Evolutionary conservation across 1,140 invertebrate genomes (phyloP), one percentile per base, ranked within the genome.

Genomic region (Drosophila lacteicornis): DNA sequence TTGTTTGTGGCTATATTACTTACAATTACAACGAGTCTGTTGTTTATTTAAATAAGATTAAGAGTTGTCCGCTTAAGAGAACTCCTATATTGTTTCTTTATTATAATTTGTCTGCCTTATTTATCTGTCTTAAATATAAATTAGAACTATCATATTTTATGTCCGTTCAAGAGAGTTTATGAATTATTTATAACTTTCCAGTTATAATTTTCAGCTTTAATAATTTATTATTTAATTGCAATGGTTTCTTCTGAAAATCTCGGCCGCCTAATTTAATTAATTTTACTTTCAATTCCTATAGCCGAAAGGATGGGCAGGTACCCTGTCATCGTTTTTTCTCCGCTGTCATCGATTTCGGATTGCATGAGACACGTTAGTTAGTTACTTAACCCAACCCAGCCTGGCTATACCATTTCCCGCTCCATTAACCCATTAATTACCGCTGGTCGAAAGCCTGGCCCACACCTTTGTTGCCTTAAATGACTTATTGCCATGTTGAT

Each of bases 281-380:
- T 15, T 15, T 6, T 15, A 19, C 43, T 47, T 38, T 6, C 15
- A 17, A 25, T 25, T 36, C 46, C 12, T 15, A 12, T 47, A 11
- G 3, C 1, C 19, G 2, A 50, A 12, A 50, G 22, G 22, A 36
- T 42, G 25, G 50, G n/a, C 30, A 4, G 27, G 27, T 57, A 51
- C 46, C 67, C 67, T 59, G 53, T 73, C 45, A 25, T 19, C 67
- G 38, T n/a, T 47, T 27, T 45, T 62, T 45, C n/a, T 11, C 8
- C 9, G n/a, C 53, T 73, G 69, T 73, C 69, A 60, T 73, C 69
- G 67, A 73, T 73, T 71, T 59, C 13, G 53, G 53, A 73, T 73
- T 43, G 69, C 69, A 73, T 73, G 67, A 60, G 69, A 73, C 45
- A 71, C 67, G 53, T 60, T 73, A 71, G 69, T 73, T 71, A 60